Evolutionary conservation across 37 sponge, comb jelly and placozoan genomes (phyloP).

Genomic region (Aphrocallistes beatrix): DNA sequence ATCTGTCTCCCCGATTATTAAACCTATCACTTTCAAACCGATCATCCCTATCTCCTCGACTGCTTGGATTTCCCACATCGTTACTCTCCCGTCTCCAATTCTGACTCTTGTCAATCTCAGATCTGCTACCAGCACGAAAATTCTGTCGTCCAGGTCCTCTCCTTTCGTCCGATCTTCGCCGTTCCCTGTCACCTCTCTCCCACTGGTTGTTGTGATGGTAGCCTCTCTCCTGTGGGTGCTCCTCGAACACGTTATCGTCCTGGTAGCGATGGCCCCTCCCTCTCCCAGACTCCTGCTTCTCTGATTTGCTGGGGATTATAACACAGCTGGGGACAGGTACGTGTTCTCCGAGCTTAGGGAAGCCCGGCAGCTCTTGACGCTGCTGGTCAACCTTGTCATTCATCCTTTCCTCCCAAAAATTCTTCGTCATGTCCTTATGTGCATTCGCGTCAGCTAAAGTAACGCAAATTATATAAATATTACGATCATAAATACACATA

Average conservation of each 20-base stretch:
- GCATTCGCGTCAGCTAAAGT: too few relatives aligned
- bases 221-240: not conserved
- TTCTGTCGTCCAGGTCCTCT: not conserved
- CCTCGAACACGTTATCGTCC: not conserved
- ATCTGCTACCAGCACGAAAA: not conserved
- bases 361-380: not conserved
- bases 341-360: not conserved
- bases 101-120: not conserved
- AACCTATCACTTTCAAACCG: not conserved
- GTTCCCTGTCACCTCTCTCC: not conserved
- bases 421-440: too few relatives aligned
- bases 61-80: not conserved
- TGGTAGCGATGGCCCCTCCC: not conserved
- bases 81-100: not conserved
- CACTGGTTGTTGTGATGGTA: not conserved
- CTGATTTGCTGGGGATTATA: not conserved
- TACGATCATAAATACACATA: too few relatives aligned
- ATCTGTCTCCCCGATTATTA: not conserved
- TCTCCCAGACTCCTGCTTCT: not conserved
- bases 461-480: too few relatives aligned
- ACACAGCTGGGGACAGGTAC: not conserved
- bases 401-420: not conserved
- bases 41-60: not conserved
- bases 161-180: not conserved
- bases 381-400: not conserved